phyloP scores from a whole-genome alignment of 2,888 invertebrate species.

The Phengaris alcon region DNA sequence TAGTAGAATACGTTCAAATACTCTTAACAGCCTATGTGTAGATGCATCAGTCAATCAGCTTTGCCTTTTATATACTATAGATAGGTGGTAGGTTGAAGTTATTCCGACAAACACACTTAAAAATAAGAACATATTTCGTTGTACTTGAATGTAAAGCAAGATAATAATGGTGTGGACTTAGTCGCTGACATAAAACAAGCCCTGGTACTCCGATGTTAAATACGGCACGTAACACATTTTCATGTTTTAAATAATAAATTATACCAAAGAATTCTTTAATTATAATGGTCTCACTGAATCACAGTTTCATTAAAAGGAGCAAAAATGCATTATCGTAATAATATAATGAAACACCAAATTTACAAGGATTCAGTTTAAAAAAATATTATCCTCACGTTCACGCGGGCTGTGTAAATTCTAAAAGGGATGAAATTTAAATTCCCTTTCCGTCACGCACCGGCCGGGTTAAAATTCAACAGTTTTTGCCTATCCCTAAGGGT shows the following conservation, averaged over 20 bases:
- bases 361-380: constrained; percentile 14
- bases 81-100: too few relatives aligned
- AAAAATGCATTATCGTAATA: neutral
- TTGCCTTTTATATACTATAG: too few relatives aligned
- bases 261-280: neutral
- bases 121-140: neutral
- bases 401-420: constrained; percentile 17
- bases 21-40: too few relatives aligned
- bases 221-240: neutral
- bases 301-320: constrained; percentile 5
- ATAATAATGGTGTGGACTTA: neutral
- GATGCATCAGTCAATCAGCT: too few relatives aligned
- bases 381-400: constrained; percentile 15
- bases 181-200: neutral
- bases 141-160: too few relatives aligned
- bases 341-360: neutral
- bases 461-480: constrained; percentile 66
- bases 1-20: too few relatives aligned
- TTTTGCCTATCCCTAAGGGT: constrained; percentile 50
- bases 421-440: constrained; percentile 43
- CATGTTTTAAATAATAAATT: neutral
- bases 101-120: too few relatives aligned
- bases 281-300: neutral
- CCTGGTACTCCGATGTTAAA: neutral
- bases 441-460: constrained; percentile 38